Evolutionary conservation across 2,113 vertebrate species (phyloP).

Genomic region (Haemorhous mexicanus): DNA sequence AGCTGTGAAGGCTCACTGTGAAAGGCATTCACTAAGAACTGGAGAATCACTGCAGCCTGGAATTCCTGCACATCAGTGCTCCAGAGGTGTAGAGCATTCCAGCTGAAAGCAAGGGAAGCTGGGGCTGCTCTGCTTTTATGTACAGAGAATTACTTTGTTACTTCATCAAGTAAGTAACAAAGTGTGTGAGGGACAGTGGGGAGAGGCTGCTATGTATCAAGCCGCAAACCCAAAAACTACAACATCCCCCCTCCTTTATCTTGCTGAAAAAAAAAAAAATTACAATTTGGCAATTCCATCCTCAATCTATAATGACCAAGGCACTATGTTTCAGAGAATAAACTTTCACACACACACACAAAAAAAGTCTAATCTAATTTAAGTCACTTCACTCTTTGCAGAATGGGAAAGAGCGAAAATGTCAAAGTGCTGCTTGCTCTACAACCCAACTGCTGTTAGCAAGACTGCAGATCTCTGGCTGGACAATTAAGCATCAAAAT

Average conservation of each 20-base stretch:
- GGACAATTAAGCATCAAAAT: not conserved
- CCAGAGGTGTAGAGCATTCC: not conserved
- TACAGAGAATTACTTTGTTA: not conserved
- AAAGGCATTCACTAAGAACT: not conserved
- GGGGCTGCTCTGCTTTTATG: not conserved
- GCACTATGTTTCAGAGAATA: not conserved
- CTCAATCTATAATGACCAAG: not conserved
- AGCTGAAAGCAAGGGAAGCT: not conserved
- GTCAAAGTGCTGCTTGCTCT: not conserved
- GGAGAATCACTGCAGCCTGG: not conserved
- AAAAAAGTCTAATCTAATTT: not conserved
- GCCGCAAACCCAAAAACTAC: not conserved
- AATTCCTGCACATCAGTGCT: not conserved
- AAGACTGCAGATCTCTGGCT: not conserved
- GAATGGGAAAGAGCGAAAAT: not conserved
- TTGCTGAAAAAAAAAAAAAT: not conserved
- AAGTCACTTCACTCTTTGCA: not conserved
- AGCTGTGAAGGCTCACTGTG: not conserved
- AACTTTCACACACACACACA: not conserved
- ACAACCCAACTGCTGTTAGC: not conserved
- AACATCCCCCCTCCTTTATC: accelerated
- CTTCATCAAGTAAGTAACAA: not conserved
- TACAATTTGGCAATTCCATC: not conserved
- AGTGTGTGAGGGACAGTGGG: not conserved
- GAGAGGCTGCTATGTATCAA: not conserved